phyloP scores from a whole-genome alignment of 2,797 vertebrate genomes.

The Sebastes umbrosus region DNA sequence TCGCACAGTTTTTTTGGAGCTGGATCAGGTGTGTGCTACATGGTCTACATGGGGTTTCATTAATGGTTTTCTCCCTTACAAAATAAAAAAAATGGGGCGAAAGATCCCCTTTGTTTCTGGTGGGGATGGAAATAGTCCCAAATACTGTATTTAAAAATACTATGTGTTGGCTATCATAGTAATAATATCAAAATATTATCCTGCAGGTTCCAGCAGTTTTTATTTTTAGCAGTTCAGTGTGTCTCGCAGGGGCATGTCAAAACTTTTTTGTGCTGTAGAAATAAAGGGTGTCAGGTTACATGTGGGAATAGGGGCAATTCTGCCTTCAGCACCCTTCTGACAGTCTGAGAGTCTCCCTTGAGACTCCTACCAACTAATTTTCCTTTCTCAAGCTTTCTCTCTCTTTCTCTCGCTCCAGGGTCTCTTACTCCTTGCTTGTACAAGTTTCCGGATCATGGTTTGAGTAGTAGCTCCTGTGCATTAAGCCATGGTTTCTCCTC shows the following conservation, averaged over 20 bases:
- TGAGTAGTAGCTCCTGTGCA: constrained; percentile 86
- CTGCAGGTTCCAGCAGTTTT: not conserved
- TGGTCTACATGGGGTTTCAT: not conserved
- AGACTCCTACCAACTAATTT: constrained; percentile 13
- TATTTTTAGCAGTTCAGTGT: not conserved
- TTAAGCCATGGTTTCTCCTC: constrained; percentile 89
- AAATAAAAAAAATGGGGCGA: not conserved
- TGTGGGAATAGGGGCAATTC: not conserved
- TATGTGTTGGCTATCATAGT: not conserved
- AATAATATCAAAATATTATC: not conserved
- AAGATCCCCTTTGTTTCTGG: not conserved
- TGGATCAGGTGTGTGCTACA: not conserved
- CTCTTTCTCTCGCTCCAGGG: constrained; percentile 71
- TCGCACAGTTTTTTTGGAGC: constrained; percentile 9
- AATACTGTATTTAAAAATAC: not conserved
- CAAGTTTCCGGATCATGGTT: constrained; percentile 93
- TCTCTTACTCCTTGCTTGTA: constrained; percentile 93
- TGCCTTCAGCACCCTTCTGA: constrained; percentile 9
- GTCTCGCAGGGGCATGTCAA: not conserved
- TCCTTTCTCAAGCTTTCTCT: not conserved
- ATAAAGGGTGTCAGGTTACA: constrained; percentile 3
- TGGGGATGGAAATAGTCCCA: not conserved
- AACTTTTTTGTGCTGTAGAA: not conserved
- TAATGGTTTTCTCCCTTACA: not conserved
- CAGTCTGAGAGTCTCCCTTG: constrained; percentile 9